Evolutionary conservation across 2,888 invertebrate genomes (phyloP).

Genomic region (Cremastobaeus sp.): DNA sequence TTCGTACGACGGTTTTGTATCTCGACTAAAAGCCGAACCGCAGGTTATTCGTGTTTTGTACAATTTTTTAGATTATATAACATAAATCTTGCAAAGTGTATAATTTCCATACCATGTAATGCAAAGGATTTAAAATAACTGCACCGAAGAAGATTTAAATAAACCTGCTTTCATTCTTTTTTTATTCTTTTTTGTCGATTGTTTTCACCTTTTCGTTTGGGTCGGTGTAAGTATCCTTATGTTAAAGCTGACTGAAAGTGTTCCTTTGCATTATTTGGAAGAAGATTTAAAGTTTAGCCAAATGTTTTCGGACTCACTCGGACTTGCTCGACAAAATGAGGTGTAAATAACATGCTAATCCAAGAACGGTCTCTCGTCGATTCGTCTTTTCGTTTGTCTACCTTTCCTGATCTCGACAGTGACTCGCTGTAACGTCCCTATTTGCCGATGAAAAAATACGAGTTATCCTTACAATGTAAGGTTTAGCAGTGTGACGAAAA

Average conservation of each 20-base stretch:
- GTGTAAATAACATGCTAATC: constrained; percentile 78
- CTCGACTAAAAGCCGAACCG: no score
- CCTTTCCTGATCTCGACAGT: constrained; percentile 48
- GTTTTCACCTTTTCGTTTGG: constrained; percentile 47
- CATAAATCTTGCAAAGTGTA: no score
- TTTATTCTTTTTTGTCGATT: constrained; percentile 37
- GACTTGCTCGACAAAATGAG: constrained; percentile 63
- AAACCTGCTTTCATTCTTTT: constrained; percentile 45
- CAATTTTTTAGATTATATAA: no score
- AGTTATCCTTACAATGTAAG: constrained; percentile 48
- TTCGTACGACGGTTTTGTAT: no score
- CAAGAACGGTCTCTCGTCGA: constrained; percentile 64
- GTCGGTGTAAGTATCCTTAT: constrained; percentile 58
- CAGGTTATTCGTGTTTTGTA: no score
- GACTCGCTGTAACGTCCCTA: constrained; percentile 2
- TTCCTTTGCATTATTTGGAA: constrained; percentile 71
- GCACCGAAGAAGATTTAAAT: constrained; percentile 43
- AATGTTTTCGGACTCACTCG: constrained; percentile 68
- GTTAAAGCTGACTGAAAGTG: constrained; percentile 56
- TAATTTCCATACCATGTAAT: no score
- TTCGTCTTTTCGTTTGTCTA: constrained; percentile 58
- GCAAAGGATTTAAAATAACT: constrained; percentile 48
- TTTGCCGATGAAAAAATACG: constrained; percentile 44
- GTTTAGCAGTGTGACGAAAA: constrained; percentile 44
- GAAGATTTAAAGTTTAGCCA: constrained; percentile 75